phyloP scores from a whole-genome alignment of 2,113 vertebrate species.

The Myotis lucifugus region DNA sequence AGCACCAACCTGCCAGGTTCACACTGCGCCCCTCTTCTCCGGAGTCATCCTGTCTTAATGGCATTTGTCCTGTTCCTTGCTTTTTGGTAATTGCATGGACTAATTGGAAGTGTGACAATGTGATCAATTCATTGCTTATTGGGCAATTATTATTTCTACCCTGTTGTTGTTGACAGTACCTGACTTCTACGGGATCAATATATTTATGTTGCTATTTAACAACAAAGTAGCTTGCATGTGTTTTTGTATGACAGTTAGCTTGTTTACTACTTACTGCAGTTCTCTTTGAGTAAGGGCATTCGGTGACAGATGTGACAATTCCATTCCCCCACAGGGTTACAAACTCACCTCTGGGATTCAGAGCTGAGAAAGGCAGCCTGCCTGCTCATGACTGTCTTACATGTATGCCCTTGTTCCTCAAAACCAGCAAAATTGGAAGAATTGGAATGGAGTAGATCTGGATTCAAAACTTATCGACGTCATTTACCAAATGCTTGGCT shows the following conservation, averaged over 20 bases:
- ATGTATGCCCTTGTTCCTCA: too few relatives aligned
- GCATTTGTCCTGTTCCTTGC: not conserved
- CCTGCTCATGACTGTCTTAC: not conserved
- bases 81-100: not conserved
- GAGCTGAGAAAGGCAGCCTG: not conserved
- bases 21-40: fast-evolving
- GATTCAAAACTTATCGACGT: not conserved
- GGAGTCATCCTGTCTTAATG: not conserved
- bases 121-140: not conserved
- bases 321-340: not conserved
- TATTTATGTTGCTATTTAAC: not conserved
- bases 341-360: not conserved
- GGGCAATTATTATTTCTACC: not conserved
- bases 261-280: not conserved
- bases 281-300: not conserved
- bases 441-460: not conserved
- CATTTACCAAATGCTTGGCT: not conserved
- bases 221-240: not conserved
- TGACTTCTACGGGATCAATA: not conserved
- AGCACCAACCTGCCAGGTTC: not conserved
- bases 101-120: not conserved
- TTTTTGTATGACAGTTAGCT: not conserved
- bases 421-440: not conserved
- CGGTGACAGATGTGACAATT: not conserved
- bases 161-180: not conserved